Conservation (phyloP, 1,140 invertebrate species). For the Lucilia cuprina region DNA sequence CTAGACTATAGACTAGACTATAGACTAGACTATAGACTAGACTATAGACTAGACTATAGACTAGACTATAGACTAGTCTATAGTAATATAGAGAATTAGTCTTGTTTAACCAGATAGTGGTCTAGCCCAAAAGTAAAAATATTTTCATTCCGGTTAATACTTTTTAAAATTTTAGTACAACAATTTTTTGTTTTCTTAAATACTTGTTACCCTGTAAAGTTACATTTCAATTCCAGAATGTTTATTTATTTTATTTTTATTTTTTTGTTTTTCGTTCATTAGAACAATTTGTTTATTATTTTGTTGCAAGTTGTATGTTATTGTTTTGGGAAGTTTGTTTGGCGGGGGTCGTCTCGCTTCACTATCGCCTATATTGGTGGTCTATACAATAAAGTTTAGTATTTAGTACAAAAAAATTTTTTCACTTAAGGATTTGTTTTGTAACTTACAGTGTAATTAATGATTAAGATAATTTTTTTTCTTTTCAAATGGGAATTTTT, state of each 20-base stretch:
- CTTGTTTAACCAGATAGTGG: no score
- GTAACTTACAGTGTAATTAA: neutral
- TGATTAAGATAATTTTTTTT: neutral
- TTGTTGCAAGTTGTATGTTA: neutral
- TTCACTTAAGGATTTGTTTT: no score
- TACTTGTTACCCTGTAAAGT: neutral
- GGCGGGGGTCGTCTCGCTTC: neutral
- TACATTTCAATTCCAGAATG: slow-evolving; percentile 7
- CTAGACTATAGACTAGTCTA: no score
- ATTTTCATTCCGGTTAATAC: no score
- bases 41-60: no score
- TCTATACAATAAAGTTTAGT: neutral
- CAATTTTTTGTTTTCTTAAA: no score
- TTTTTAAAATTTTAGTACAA: no score
- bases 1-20: no score
- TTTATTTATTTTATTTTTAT: neutral
- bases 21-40: no score
- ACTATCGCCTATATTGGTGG: neutral
- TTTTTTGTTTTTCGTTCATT: neutral
- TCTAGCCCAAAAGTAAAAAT: no score
- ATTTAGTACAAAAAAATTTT: no score
- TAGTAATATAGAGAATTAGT: no score
- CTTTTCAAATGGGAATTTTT: neutral
- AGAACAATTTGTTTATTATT: neutral
- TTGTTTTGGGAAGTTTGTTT: neutral